phyloP scores from a whole-genome alignment of 2,797 vertebrate genomes.

The Pantherophis alleghaniensis region DNA sequence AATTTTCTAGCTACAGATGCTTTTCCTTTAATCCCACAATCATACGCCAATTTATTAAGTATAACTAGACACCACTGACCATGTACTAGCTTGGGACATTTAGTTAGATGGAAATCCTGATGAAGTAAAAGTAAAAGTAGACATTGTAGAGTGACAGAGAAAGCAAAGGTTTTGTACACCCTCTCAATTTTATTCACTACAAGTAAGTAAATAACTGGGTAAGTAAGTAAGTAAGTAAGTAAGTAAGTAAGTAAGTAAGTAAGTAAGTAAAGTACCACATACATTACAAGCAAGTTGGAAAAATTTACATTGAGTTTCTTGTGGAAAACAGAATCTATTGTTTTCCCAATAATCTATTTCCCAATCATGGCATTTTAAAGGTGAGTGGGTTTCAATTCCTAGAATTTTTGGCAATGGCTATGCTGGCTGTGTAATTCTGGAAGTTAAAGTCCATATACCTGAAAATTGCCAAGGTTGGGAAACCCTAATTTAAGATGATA shows the following conservation, averaged over 20 bases:
- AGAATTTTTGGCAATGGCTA: neutral
- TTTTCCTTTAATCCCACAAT: neutral
- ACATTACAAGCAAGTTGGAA: neutral
- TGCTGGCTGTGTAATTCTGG: neutral
- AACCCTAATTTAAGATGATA: neutral
- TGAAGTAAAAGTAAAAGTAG: neutral
- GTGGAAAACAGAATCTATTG: neutral
- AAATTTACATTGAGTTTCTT: neutral
- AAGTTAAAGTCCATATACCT: neutral
- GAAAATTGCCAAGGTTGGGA: neutral
- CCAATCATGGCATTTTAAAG: neutral
- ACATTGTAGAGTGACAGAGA: neutral
- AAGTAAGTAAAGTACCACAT: neutral
- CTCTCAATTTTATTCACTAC: neutral
- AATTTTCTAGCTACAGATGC: too few relatives aligned
- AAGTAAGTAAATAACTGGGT: neutral
- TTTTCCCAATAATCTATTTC: neutral
- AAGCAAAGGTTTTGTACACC: neutral
- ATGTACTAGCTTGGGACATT: neutral
- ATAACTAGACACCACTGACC: too few relatives aligned
- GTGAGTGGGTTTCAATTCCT: neutral
- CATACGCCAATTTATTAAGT: too few relatives aligned
- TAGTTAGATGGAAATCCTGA: neutral
- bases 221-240: too few relatives aligned
- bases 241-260: too few relatives aligned